Conservation (phyloP, 2,113 vertebrate species). For the Sinocyclocheilus rhinocerous region DNA sequence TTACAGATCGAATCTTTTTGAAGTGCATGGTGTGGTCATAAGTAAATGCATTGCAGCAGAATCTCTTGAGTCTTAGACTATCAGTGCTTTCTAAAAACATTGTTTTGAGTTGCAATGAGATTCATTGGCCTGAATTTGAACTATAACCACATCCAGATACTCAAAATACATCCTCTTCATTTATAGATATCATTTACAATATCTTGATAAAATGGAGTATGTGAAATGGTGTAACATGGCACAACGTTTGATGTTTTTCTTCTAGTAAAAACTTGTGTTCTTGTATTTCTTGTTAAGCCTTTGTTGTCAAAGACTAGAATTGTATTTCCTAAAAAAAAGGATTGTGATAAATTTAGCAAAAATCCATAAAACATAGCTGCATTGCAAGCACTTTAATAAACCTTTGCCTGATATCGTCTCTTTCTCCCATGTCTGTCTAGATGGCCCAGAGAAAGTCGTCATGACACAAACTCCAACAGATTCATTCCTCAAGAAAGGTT, state of each 20-base stretch:
- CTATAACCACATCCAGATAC: neutral
- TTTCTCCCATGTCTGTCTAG: slow-evolving; percentile 53
- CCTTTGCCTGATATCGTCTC: neutral
- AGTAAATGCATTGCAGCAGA: neutral
- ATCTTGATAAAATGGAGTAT: neutral
- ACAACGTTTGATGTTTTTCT: neutral
- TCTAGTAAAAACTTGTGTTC: no score
- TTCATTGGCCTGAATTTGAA: neutral
- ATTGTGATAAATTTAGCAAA: neutral
- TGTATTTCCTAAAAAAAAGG: neutral
- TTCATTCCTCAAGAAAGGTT: slow-evolving; percentile 14
- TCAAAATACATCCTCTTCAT: neutral
- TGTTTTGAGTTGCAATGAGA: neutral
- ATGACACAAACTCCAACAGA: neutral
- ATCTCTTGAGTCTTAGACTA: neutral
- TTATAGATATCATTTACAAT: neutral
- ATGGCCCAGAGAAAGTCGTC: slow-evolving; percentile 67
- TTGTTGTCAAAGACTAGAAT: neutral
- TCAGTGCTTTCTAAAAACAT: neutral
- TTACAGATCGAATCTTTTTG: neutral
- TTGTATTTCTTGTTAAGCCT: neutral
- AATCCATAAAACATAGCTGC: no score
- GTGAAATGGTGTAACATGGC: neutral
- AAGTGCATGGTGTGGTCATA: neutral
- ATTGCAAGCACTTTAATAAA: neutral